These are phyloP conservation scores for Drosophila ananassae DNA, from an alignment of 1,140 invertebrate species.

Conservation along the genomic window DNA sequence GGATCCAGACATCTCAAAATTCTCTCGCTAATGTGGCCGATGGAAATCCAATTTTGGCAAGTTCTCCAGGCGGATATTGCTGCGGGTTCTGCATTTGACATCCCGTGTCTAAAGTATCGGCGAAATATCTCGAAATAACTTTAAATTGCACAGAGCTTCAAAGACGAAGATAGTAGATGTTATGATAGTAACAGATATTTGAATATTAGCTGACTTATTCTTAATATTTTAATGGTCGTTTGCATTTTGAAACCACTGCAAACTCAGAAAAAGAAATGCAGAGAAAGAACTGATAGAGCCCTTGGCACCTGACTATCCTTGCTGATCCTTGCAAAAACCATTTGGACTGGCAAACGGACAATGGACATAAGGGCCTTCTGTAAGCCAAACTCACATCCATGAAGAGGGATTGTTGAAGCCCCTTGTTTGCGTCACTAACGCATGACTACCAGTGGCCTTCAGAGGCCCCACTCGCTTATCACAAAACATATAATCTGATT, in stretches of 20 bases:
- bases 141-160: background rate
- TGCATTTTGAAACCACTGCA: conserved; percentile 3
- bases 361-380: conserved; percentile 13
- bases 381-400: conserved; percentile 28
- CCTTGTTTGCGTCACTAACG: conserved; percentile 51
- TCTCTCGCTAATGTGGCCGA: conserved; percentile 8
- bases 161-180: too few relatives aligned
- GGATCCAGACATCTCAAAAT: background rate
- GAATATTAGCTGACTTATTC: too few relatives aligned
- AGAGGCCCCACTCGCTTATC: conserved; percentile 8
- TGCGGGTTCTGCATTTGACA: conserved; percentile 26
- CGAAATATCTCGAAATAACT: background rate
- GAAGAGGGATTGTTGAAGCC: conserved; percentile 29
- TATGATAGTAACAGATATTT: background rate
- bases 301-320: conserved; percentile 8
- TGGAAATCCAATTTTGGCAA: background rate
- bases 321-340: conserved; percentile 21
- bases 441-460: conserved; percentile 54
- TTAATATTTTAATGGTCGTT: background rate
- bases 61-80: background rate
- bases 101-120: background rate
- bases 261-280: background rate
- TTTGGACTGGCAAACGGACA: conserved; percentile 21
- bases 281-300: background rate
- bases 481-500: conserved; percentile 25